Evolutionary conservation across 2,113 vertebrate species (phyloP).

Genomic region (Cepphus grylle): DNA sequence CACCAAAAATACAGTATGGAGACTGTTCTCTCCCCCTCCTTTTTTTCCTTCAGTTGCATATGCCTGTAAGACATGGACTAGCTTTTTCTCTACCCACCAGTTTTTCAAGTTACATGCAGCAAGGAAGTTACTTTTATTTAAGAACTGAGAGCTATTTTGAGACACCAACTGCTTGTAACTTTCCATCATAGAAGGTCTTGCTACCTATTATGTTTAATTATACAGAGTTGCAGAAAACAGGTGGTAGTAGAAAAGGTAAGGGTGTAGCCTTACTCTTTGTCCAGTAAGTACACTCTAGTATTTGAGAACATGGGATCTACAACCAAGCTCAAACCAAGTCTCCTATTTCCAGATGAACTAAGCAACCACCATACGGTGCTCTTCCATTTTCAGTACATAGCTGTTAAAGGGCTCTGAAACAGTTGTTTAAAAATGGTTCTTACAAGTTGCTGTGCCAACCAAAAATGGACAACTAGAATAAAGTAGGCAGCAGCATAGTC

Average conservation of each 20-base stretch:
- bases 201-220: neutral
- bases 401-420: conserved; percentile 30
- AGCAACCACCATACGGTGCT: neutral
- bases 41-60: neutral
- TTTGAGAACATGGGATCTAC: neutral
- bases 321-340: neutral
- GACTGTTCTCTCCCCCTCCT: neutral
- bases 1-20: neutral
- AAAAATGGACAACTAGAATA: conserved; percentile 18
- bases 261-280: neutral
- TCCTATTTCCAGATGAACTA: neutral
- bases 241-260: neutral
- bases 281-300: neutral
- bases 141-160: neutral
- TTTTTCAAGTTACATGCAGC: neutral
- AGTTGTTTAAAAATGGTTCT: conserved; percentile 32
- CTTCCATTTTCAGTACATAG: neutral
- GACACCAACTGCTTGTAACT: neutral
- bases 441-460: conserved; percentile 12
- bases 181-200: neutral
- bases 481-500: neutral
- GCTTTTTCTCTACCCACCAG: neutral
- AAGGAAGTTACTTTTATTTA: conserved; percentile 3
- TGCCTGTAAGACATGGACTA: neutral
- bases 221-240: neutral